Conservation (phyloP, 2,113 vertebrate genomes). For the Phrynosoma platyrhinos region DNA sequence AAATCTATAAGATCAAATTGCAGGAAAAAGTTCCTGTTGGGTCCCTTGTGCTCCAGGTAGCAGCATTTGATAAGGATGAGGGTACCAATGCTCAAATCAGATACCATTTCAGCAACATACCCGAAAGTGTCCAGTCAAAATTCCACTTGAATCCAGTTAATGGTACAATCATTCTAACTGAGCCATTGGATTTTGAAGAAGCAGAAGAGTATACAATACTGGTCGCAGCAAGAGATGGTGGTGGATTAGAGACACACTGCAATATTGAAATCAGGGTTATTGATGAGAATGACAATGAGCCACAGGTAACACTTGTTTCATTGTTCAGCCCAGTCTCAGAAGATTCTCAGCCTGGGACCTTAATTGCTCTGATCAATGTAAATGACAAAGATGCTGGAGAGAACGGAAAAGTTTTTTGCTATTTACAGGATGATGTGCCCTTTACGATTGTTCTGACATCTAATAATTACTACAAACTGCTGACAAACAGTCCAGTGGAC, state of each 20-base stretch:
- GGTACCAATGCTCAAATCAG: slow-evolving; percentile 8
- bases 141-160: slow-evolving; percentile 5
- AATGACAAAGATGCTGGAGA: slow-evolving; percentile 1
- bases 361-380: slow-evolving; percentile 9
- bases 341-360: neutral
- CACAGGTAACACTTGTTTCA: neutral
- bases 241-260: slow-evolving; percentile 8
- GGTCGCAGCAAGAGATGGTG: slow-evolving; percentile 14
- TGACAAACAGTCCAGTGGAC: neutral
- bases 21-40: neutral
- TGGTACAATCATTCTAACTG: neutral
- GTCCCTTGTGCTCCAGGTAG: slow-evolving; percentile 15
- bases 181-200: slow-evolving; percentile 11
- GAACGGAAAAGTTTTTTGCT: neutral
- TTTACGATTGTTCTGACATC: neutral
- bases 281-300: slow-evolving; percentile 12
- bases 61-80: neutral
- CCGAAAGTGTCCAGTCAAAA: neutral
- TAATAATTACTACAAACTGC: slow-evolving; percentile 3
- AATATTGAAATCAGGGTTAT: slow-evolving; percentile 2
- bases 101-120: slow-evolving; percentile 8
- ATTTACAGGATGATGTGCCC: neutral
- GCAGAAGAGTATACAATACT: neutral
- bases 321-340: neutral
- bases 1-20: neutral